Evolutionary conservation across 1,140 invertebrate species (phyloP).

Genomic region (Hydropsyche tenuis): DNA sequence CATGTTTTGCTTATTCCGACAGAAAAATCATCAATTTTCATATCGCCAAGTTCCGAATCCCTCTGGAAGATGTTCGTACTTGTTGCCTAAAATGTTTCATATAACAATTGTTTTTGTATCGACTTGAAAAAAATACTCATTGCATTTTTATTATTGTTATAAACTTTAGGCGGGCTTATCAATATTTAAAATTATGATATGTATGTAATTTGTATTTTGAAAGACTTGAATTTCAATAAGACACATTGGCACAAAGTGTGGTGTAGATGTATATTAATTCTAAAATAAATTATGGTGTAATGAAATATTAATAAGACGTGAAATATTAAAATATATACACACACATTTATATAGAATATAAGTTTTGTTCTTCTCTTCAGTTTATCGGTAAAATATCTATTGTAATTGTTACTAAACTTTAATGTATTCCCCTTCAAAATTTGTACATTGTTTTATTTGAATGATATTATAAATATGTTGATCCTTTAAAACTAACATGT

Average conservation of each 20-base stretch:
- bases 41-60: no score
- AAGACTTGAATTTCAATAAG: constrained; percentile 32
- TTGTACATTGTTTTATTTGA: no score
- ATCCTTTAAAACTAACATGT: not conserved
- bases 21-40: no score
- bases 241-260: constrained; percentile 33
- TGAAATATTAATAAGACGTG: constrained; percentile 30
- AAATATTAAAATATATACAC: constrained; percentile 6
- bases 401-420: no score
- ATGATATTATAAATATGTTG: no score
- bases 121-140: constrained; percentile 9
- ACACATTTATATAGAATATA: not conserved
- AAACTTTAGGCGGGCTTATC: constrained; percentile 18
- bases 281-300: constrained; percentile 29
- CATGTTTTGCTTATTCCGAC: not conserved
- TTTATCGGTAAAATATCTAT: no score
- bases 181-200: constrained; percentile 3
- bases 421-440: no score
- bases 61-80: no score
- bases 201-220: constrained; percentile 21
- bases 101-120: no score
- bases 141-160: not conserved
- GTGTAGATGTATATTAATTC: constrained; percentile 32
- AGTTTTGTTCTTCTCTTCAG: no score
- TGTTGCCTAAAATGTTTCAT: no score